phyloP scores from a whole-genome alignment of 1,140 invertebrate genomes.

The Portunus trituberculatus region DNA sequence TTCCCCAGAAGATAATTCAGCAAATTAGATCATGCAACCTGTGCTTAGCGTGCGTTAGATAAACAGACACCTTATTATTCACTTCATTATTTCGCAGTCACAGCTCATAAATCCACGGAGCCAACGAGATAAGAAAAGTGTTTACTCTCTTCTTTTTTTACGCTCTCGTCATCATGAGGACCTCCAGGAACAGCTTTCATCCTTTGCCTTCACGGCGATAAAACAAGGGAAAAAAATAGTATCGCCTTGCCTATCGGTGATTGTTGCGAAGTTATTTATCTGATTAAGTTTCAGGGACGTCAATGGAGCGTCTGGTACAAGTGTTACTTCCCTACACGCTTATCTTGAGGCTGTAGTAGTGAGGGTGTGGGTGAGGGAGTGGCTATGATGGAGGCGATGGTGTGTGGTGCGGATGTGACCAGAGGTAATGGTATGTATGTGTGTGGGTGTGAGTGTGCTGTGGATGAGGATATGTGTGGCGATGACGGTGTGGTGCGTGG shows the following conservation, averaged over 20 bases:
- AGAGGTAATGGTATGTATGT: too few species aligned
- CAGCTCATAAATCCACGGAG: not conserved
- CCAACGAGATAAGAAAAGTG: not conserved
- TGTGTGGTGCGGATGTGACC: slow-evolving; percentile 10
- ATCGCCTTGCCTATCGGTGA: not conserved
- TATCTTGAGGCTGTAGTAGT: not conserved
- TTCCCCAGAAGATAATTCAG: not conserved
- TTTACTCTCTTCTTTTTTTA: not conserved
- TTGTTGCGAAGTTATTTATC: not conserved
- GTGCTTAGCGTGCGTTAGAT: not conserved
- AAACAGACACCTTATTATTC: slow-evolving; percentile 4
- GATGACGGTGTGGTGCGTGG: not conserved
- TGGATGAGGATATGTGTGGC: not conserved
- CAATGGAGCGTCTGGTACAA: not conserved
- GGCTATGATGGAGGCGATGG: not conserved
- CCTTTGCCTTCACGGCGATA: not conserved
- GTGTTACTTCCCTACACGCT: not conserved
- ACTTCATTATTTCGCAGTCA: not conserved
- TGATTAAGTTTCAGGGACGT: not conserved
- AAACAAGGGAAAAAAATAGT: not conserved
- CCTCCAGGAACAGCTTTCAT: not conserved
- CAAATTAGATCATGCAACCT: not conserved
- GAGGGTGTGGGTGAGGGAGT: slow-evolving; percentile 7
- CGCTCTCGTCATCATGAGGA: not conserved
- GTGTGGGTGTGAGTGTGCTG: not conserved